Conservation (phyloP, 2,888 invertebrate genomes). For the Latrodectus hesperus region DNA sequence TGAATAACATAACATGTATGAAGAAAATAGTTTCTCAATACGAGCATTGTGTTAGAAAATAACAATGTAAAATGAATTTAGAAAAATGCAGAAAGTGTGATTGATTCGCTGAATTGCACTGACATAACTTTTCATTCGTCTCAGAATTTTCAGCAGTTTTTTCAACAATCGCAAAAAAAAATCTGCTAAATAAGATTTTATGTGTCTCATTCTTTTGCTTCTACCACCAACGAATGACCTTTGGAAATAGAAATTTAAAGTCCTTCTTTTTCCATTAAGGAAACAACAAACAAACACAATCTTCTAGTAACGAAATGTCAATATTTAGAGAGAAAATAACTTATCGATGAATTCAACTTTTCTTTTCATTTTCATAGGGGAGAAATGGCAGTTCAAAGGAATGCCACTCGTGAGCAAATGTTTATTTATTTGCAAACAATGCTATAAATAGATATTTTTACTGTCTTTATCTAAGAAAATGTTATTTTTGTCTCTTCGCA, state of each 20-base stretch:
- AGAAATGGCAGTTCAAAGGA: background rate
- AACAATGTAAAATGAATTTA: background rate
- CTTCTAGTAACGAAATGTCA: slow-evolving; percentile 21
- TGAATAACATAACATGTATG: background rate
- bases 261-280: slow-evolving; percentile 34
- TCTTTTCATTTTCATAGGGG: background rate
- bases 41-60: background rate
- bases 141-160: background rate
- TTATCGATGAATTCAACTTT: slow-evolving; percentile 42
- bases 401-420: slow-evolving; percentile 13
- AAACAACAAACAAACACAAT: slow-evolving; percentile 28
- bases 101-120: background rate
- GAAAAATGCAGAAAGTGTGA: background rate
- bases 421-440: slow-evolving; percentile 12
- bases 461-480: too few relatives aligned
- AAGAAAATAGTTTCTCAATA: background rate
- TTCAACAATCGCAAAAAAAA: background rate
- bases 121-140: background rate
- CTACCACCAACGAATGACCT: background rate
- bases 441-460: too few relatives aligned
- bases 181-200: slow-evolving; percentile 55
- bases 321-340: slow-evolving; percentile 49
- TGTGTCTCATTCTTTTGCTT: slow-evolving; percentile 23
- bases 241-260: slow-evolving; percentile 52
- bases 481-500: too few relatives aligned